These are phyloP conservation scores for Augochlora pura DNA, from an alignment of 1,140 invertebrate species.

Conservation along the genomic window DNA sequence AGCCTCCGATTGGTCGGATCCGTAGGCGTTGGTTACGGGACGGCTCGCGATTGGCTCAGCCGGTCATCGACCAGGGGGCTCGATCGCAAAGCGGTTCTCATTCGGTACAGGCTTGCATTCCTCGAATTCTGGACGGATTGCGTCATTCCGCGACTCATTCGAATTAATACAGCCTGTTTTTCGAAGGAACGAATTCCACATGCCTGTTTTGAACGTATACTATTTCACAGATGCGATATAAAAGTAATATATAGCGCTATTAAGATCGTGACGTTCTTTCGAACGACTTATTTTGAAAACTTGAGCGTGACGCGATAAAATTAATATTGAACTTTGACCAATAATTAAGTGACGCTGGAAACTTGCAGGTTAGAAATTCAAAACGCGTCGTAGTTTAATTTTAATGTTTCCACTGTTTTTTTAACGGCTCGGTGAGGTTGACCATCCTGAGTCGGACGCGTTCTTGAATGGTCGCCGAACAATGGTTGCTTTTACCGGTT, in stretches of 20 bases:
- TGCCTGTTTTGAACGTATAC: too few species aligned
- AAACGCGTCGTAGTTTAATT: background rate
- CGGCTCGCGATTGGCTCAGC: constrained; percentile 55
- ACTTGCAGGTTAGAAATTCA: background rate
- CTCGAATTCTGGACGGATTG: background rate
- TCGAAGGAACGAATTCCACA: too few species aligned
- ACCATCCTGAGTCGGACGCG: background rate
- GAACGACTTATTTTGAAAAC: too few species aligned
- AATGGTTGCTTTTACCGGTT: background rate
- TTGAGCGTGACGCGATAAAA: background rate
- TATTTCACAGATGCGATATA: too few species aligned
- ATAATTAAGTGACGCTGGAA: background rate
- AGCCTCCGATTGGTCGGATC: constrained; percentile 53
- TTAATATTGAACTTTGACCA: background rate
- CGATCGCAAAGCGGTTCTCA: constrained; percentile 53
- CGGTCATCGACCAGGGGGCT: constrained; percentile 55
- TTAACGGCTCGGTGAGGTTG: background rate
- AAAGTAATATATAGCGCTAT: too few species aligned
- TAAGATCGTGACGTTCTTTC: too few species aligned
- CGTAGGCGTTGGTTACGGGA: constrained; percentile 53
- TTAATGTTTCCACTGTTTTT: too few species aligned
- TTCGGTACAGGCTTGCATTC: background rate
- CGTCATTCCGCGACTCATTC: background rate
- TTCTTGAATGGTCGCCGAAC: background rate
- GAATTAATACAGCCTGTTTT: too few species aligned